Evolutionary conservation across 1,140 invertebrate genomes (phyloP), one percentile per base, ranked within the genome.

Genomic region (Schlechtendalia chinensis): DNA sequence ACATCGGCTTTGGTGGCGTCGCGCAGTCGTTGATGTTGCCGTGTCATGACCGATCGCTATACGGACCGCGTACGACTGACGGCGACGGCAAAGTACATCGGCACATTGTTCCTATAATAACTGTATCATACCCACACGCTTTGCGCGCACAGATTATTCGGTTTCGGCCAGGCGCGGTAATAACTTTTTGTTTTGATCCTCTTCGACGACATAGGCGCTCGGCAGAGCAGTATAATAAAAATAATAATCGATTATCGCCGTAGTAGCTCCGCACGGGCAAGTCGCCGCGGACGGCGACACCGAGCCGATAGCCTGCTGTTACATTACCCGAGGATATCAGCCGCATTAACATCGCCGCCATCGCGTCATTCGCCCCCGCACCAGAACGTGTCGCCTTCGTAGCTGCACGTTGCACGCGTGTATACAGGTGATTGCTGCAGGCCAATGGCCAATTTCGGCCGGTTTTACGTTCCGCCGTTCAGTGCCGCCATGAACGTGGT

Each of bases 401-500:
- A 39, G 22, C 22, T 22, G 22, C n/a, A 58, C 50, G 12, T 12
- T 8, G n/a, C 11, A 27, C 8, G 10, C 1, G 53, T 10, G 16
- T n/a, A n/a, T n/a, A n/a, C n/a, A n/a, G n/a, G n/a, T n/a, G n/a
- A n/a, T n/a, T n/a, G n/a, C n/a, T n/a, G 56, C 39, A 14, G n/a
- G 47, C 45, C 63, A 32, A 90, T 90, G 89, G 87, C 89, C 72
- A 85, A 88, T 82, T 88, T 92, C 79, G 88, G 89, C 39, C 88
- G 89, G 82, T 88, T 90, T 79, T 87, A 86, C 71, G 86, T 92
- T 83, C 93, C 93, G 19, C 91, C 92, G 45, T 84, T 93, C 63
- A 88, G 89, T 83, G 92, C 92, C 83, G 90, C 91, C 22, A 85
- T 94, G 82, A 93, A 93, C 84, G 92, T 93, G 72, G 91, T 92